phyloP scores from a whole-genome alignment of 2,113 vertebrate species.

The Petromus typicus region DNA sequence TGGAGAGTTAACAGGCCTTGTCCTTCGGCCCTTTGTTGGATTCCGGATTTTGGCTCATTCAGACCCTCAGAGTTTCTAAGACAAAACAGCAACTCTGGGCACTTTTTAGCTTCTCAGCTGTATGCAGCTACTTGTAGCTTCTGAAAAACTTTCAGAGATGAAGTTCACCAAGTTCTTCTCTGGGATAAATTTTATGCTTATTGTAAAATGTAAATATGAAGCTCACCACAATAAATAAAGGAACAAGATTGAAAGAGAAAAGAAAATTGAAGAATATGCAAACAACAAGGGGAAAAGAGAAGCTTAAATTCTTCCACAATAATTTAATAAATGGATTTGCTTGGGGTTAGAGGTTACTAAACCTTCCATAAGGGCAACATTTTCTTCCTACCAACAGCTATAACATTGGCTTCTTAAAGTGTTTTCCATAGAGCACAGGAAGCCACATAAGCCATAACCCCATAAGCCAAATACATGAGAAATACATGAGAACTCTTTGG shows the following conservation, averaged over 20 bases:
- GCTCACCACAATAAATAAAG: conserved; percentile 67
- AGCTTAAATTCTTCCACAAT: conserved; percentile 72
- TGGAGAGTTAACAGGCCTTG: background rate
- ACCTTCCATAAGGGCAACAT: conserved; percentile 66
- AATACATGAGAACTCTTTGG: conserved; percentile 82
- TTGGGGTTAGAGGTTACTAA: conserved; percentile 72
- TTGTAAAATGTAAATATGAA: conserved; percentile 75
- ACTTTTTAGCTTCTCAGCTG: conserved; percentile 66
- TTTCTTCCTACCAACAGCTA: conserved; percentile 79
- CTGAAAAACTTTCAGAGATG: conserved; percentile 75
- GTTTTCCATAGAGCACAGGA: conserved; percentile 78
- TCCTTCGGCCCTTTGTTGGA: background rate
- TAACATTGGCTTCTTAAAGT: conserved; percentile 74
- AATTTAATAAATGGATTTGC: conserved; percentile 69
- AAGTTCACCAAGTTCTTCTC: conserved; percentile 76
- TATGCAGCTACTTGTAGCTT: conserved; percentile 53
- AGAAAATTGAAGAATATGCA: background rate
- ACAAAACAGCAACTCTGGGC: background rate
- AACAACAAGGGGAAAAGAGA: background rate
- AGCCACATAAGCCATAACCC: conserved; percentile 73
- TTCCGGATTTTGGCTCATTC: background rate
- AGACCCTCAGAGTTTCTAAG: background rate
- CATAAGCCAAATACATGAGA: conserved; percentile 79
- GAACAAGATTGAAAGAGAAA: conserved; percentile 29
- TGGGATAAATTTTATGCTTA: conserved; percentile 74